Base-by-base conservation (phyloP, 1,140 invertebrate genomes). In the Aphaenogaster rudis region DNA sequence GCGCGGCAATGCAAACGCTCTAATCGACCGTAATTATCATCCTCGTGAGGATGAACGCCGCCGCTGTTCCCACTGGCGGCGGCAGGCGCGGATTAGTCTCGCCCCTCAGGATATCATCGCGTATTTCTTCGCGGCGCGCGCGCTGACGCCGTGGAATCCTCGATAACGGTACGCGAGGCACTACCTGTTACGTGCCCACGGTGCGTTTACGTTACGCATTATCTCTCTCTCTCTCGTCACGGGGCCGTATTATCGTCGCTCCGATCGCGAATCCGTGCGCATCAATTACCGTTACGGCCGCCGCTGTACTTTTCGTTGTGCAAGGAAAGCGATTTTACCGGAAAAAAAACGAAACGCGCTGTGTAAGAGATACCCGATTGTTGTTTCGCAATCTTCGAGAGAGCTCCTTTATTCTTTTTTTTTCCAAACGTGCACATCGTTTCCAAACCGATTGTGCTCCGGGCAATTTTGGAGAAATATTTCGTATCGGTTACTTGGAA, bases 171-270 rank as follows among this genome's bases (percentile, higher is more conserved):
- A 91, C 76, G 74, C 84, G 54, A 33, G 13, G 13, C 28, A 64
- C 59, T 91, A 91, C 90, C 90, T 91, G 90, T 91, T 91, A 91
- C 87, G 72, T 84, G 80, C 39, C 42, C 45, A 48, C 57, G 64
- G 21, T 91, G 72, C 84, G 67, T 88, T 88, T 85, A 67, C 85
- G 33, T 88, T 57, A 80, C 74, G 57, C 79, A 84, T 90, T 90
- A 90, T 45, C 21, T 21, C 21, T 21, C 21, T 21, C 21, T 21
- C 21, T 21, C 21, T 21, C 81, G n/a, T 78, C 50, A 61, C 63
- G 63, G 76, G 81, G 3, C 67, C 28, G 21, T 74, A 63, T 88
- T 90, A 90, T 90, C 90, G 71, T 61, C 77, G 71, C n/a, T 52
- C 39, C 42, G 67, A 87, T 87, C 67, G 67, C 6, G 48, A 15